Percentiles rank a stretch among this genome's conserved stretches.
phyloP scores from a whole-genome alignment of 2,888 invertebrate genomes.

The Bruchidius siliquastri region DNA sequence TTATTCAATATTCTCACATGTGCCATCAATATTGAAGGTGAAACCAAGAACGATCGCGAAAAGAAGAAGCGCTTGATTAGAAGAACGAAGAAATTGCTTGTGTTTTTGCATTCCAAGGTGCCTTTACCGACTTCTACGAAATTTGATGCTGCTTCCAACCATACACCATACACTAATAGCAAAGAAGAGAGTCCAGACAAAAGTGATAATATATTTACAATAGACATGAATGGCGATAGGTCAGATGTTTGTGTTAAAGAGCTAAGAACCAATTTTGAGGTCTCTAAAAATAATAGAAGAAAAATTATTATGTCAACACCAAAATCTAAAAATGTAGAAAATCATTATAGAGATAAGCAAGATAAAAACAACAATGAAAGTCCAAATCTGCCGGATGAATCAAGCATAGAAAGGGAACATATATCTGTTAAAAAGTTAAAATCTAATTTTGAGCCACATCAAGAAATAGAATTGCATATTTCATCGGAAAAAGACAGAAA shows the following conservation, averaged over 20 bases:
- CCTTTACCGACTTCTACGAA: constrained; percentile 11
- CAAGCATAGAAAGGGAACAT: not conserved
- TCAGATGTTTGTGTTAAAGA: not conserved
- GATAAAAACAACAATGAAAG: not conserved
- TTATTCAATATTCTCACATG: constrained; percentile 26
- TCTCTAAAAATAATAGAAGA: not conserved
- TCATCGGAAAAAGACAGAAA: not conserved
- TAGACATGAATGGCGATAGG: not conserved
- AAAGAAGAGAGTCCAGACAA: not conserved
- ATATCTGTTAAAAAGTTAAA: not conserved
- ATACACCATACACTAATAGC: not conserved
- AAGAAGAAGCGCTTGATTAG: constrained; percentile 20
- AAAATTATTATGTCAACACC: not conserved
- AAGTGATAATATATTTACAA: not conserved
- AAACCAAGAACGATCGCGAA: constrained; percentile 15
- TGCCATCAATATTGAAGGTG: constrained; percentile 24
- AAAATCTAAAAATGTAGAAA: not conserved
- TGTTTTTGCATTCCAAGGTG: constrained; percentile 23
- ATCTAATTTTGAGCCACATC: not conserved
- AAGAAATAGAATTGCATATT: not conserved
- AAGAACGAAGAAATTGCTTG: constrained; percentile 22
- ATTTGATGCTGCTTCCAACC: not conserved
- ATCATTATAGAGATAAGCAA: not conserved
- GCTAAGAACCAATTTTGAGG: not conserved
- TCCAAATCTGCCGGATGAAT: not conserved